Evolutionary conservation across 2,888 invertebrate genomes (phyloP).

Genomic region (Tetramorium bicarinatum): DNA sequence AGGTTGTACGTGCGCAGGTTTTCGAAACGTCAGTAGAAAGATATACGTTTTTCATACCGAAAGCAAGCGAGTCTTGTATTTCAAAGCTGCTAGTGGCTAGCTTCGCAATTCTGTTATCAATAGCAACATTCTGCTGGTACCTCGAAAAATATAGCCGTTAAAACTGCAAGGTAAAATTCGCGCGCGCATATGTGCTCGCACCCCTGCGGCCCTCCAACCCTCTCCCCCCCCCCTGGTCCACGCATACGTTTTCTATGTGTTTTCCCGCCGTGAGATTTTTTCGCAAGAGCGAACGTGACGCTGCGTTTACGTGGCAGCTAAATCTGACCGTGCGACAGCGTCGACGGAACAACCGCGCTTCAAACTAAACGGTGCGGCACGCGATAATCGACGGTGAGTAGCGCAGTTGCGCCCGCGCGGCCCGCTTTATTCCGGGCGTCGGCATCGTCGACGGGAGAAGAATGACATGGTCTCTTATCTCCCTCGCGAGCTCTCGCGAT

Average conservation of each 20-base stretch:
- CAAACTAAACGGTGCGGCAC: not conserved
- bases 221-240: not conserved
- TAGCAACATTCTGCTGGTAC: constrained; percentile 27
- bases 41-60: not conserved
- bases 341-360: not conserved
- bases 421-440: constrained; percentile 28
- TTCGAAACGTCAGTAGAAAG: not conserved
- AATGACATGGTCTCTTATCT: constrained; percentile 29
- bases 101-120: constrained; percentile 38
- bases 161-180: constrained; percentile 28
- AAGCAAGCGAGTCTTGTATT: constrained; percentile 28
- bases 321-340: constrained; percentile 17
- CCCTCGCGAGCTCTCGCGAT: constrained; percentile 24
- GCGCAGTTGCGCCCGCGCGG: not conserved
- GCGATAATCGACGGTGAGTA: constrained; percentile 43
- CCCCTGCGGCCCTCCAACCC: not conserved
- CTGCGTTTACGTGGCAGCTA: not conserved
- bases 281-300: constrained; percentile 3
- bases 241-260: not conserved
- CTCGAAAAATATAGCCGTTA: constrained; percentile 39
- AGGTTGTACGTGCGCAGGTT: not conserved
- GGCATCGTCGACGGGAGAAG: constrained; percentile 16
- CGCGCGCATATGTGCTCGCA: not conserved
- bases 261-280: constrained; percentile 29
- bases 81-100: constrained; percentile 33